Base-by-base conservation (phyloP, 1,140 invertebrate genomes). In the Thaumatotibia leucotreta region DNA sequence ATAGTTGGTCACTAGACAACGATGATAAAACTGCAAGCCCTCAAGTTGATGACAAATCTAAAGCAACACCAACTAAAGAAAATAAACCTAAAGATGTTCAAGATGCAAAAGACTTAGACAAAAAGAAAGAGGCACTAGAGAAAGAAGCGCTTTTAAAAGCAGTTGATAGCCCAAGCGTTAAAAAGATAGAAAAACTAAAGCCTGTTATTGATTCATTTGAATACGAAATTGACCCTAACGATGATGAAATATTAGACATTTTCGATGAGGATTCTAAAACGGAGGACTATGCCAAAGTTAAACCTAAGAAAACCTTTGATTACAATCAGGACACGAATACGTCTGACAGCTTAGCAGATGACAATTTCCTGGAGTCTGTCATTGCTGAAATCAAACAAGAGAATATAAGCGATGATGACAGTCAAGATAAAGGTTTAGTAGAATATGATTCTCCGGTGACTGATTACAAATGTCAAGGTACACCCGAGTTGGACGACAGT, bases 1-100 rank as follows among this genome's bases (percentile, higher is more conserved):
- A 91, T 63, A 89, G 87, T 72, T 91, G 89, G 90, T 91, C 90
- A 9, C 66, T 90, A 20, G 89, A 91, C 50, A 89, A 86, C 58
- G 88, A 91, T 17, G 86, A 88, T 32, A 90, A 87, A 71, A 77
- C 68, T 5, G 72, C 77, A 0, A 89, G 86, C 50, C 87, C 87
- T 5, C 82, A 76, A 65, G 10, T 66, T n/a, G 72, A 82, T 11
- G 81, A 83, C 2, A 82, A 77, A 63, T n/a, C 33, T 8, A 52
- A 66, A 22, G 23, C 58, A 0, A 39, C 31, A 4, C 23, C 49
- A 1, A 10, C 2, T 39, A 64, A 63, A 17, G 72, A 67, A 52
- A 61, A 67, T 5, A 70, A 24, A 39, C 27, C 27, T 39, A 24
- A 23, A 31, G 58, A 33, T 22, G 10, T 1, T 9, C 17, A 52